Conservation (phyloP, 2,113 vertebrate genomes). For the Motacilla tschutschensis region DNA sequence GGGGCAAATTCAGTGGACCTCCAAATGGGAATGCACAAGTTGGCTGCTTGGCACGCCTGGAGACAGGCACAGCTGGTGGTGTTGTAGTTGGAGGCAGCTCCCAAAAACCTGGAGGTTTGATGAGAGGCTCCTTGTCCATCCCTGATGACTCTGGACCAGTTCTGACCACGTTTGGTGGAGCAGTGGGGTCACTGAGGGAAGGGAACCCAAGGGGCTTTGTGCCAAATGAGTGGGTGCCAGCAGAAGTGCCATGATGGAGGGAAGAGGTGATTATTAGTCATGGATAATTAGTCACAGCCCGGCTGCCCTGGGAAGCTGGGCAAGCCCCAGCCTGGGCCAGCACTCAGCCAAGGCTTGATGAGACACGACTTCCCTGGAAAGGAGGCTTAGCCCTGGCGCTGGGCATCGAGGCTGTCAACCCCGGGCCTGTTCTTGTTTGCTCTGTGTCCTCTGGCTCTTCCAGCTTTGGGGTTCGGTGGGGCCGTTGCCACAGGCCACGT, state of each 20-base stretch:
- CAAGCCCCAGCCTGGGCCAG: background rate
- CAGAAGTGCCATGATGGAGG: background rate
- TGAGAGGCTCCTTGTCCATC: background rate
- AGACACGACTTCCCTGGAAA: background rate
- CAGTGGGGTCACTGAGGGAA: accelerated
- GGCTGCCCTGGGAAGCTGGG: background rate
- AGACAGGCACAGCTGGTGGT: background rate
- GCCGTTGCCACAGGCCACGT: background rate
- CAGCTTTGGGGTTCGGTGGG: background rate
- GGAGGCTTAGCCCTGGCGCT: background rate
- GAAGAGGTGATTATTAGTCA: background rate
- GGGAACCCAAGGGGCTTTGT: background rate
- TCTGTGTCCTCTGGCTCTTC: background rate
- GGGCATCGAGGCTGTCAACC: accelerated
- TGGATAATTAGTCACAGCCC: background rate
- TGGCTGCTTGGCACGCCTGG: background rate
- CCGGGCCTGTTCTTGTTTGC: background rate
- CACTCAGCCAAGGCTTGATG: background rate
- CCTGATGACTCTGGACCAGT: background rate
- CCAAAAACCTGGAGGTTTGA: background rate
- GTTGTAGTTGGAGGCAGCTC: background rate
- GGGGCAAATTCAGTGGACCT: background rate
- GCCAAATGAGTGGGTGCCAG: background rate
- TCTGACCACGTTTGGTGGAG: background rate
- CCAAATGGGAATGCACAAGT: background rate